Evolutionary conservation across 2,888 invertebrate species (phyloP).

Genomic region (Quadriops clusia): DNA sequence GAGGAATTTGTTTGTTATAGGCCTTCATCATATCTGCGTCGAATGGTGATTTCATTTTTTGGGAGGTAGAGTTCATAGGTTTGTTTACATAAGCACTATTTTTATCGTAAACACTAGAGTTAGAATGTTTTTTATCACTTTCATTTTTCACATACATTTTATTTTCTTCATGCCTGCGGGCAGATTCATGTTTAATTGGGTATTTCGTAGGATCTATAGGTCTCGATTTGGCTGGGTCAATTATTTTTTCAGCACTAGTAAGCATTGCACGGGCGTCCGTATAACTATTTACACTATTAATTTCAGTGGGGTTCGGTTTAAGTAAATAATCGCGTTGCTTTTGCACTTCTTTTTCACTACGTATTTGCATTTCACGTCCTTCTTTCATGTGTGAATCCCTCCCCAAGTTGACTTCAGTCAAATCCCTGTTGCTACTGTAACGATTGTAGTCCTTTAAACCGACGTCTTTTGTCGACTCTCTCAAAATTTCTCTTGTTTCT

Average conservation of each 20-base stretch:
- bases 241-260: conserved; percentile 19
- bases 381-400: conserved; percentile 15
- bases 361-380: conserved; percentile 18
- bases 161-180: conserved; percentile 23
- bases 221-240: conserved; percentile 13
- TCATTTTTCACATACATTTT: conserved; percentile 25
- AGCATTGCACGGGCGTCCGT: conserved; percentile 14
- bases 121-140: conserved; percentile 25
- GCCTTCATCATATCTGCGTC: conserved; percentile 28
- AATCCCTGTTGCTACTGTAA: conserved; percentile 9
- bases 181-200: conserved; percentile 18
- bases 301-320: conserved; percentile 26
- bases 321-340: conserved; percentile 27
- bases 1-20: conserved; percentile 27
- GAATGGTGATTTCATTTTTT: conserved; percentile 31
- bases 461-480: conserved; percentile 27
- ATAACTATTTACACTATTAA: conserved; percentile 12
- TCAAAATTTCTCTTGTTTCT: conserved; percentile 29
- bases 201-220: conserved; percentile 24
- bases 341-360: conserved; percentile 5
- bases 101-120: conserved; percentile 21
- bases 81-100: conserved; percentile 24
- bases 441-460: conserved; percentile 15
- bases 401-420: neutral
- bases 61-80: conserved; percentile 30